Base-by-base conservation (phyloP, 2,888 invertebrate species). In the Cylindroiulus punctatus region DNA sequence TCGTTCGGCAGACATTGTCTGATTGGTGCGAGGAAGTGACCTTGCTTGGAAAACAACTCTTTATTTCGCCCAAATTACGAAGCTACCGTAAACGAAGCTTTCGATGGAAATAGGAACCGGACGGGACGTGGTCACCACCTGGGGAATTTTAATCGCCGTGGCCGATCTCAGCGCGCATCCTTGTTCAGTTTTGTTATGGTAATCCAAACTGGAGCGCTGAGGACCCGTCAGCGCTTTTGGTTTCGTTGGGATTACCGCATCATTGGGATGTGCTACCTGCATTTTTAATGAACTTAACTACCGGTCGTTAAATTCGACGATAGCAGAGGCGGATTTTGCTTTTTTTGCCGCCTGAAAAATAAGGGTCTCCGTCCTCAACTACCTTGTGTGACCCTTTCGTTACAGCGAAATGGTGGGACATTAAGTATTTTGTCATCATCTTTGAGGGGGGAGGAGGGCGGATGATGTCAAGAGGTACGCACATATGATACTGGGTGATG, bases 41-140 rank as follows among this genome's bases (percentile, higher is more conserved):
- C 52, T 52, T 52, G 52, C 52, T 52, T 52, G 52, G 52, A 5
- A 52, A 52, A 52, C 52, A 52, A 52, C 52, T 52, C 52, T 52
- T 52, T 52, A 10, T 52, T 52, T n/a, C n/a, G 52, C 52, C 4
- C 8, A 52, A 52, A 44, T 44, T 8, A 44, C 52, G 52, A 52
- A 52, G 52, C 52, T 52, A 7, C 52, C n/a, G 52, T 52, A 52
- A 52, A 52, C 10, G 14, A n/a, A 5, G 52, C 4, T 52, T 52
- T 52, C 52, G 52, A 52, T 52, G 52, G n/a, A 10, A 52, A 52
- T 52, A 19, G 52, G 52, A 52, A 52, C 52, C 19, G 52, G 52
- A n/a, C 19, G 52, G 52, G 19, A 44, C 44, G 44, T 19, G 12
- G n/a, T n/a, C n/a, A n/a, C n/a, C n/a, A n/a, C 52, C 19, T 52